Evolutionary conservation across 1,140 invertebrate genomes (phyloP).

Genomic region (Sitodiplosis mosellana): DNA sequence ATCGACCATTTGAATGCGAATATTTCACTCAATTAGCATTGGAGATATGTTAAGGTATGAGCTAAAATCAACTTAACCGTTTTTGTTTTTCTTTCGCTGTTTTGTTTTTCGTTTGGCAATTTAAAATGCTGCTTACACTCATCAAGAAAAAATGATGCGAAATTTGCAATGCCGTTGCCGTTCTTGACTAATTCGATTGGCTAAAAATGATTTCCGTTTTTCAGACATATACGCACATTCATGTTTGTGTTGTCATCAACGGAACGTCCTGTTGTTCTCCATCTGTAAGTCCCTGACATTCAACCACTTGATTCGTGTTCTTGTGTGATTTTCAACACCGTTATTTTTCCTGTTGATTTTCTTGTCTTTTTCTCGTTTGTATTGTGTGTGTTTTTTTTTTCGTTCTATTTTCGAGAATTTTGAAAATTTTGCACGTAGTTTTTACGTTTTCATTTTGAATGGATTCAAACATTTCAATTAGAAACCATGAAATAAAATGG

Average conservation of each 20-base stretch:
- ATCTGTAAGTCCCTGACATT: slow-evolving; percentile 46
- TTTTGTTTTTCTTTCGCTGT: neutral
- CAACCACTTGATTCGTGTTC: slow-evolving; percentile 5
- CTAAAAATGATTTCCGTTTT: slow-evolving; percentile 14
- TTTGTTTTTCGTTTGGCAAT: neutral
- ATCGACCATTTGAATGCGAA: too few species aligned
- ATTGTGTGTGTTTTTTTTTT: too few species aligned
- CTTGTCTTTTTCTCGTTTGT: slow-evolving; percentile 6
- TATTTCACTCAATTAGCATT: slow-evolving; percentile 33
- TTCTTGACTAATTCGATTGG: slow-evolving; percentile 1
- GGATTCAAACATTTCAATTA: too few species aligned
- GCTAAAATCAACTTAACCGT: slow-evolving; percentile 5
- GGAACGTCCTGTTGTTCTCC: slow-evolving; percentile 62
- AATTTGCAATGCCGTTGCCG: neutral
- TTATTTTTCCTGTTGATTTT: slow-evolving; percentile 6
- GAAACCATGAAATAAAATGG: too few species aligned
- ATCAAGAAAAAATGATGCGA: slow-evolving; percentile 2
- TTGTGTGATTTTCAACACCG: slow-evolving; percentile 5
- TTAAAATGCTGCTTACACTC: neutral
- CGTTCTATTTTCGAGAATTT: too few species aligned
- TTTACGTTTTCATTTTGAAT: too few species aligned
- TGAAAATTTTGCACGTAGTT: too few species aligned
- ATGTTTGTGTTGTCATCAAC: slow-evolving; percentile 69
- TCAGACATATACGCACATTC: slow-evolving; percentile 75
- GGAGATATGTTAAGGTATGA: slow-evolving; percentile 66